phyloP scores from a whole-genome alignment of 1,140 invertebrate genomes.

The Carposina sasakii region DNA sequence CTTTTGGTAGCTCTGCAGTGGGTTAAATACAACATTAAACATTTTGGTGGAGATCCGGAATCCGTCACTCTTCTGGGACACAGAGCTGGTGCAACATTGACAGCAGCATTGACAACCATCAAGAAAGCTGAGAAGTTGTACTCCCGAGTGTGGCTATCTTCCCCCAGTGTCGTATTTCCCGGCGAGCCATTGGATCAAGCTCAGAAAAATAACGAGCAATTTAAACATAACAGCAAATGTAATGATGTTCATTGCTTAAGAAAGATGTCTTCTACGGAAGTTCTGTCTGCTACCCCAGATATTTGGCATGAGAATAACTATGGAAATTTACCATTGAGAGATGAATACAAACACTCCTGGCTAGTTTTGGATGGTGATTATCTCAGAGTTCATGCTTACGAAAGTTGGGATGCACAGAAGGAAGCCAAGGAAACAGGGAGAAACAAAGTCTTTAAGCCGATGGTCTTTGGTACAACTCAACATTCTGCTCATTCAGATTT shows the following conservation, averaged over 20 bases:
- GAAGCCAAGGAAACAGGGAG: conserved; percentile 54
- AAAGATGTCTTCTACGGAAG: conserved; percentile 74
- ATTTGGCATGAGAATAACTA: conserved; percentile 76
- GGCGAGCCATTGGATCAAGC: conserved; percentile 75
- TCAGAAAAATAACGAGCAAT: conserved; percentile 75
- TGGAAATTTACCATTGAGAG: conserved; percentile 74
- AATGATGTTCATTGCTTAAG: conserved; percentile 74
- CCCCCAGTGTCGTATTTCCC: conserved; percentile 80
- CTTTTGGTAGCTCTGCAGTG: conserved; percentile 84
- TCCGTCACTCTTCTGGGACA: conserved; percentile 87
- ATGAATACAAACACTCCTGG: conserved; percentile 81
- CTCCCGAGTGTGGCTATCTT: conserved; percentile 81
- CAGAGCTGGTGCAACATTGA: conserved; percentile 84
- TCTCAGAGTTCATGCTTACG: conserved; percentile 76
- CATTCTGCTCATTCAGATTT: conserved; percentile 77
- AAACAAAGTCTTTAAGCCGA: conserved; percentile 60
- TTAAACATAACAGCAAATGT: conserved; percentile 73
- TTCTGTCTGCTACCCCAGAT: conserved; percentile 79
- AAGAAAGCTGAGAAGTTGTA: conserved; percentile 76
- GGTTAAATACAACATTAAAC: conserved; percentile 85
- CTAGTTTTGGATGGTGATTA: conserved; percentile 81
- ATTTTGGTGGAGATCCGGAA: conserved; percentile 86
- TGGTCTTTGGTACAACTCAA: conserved; percentile 82
- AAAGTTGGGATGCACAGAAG: conserved; percentile 72
- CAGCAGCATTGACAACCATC: conserved; percentile 75